These are phyloP conservation scores for Ormia ochracea DNA, from an alignment of 2,888 invertebrate species.

Conservation along the genomic window DNA sequence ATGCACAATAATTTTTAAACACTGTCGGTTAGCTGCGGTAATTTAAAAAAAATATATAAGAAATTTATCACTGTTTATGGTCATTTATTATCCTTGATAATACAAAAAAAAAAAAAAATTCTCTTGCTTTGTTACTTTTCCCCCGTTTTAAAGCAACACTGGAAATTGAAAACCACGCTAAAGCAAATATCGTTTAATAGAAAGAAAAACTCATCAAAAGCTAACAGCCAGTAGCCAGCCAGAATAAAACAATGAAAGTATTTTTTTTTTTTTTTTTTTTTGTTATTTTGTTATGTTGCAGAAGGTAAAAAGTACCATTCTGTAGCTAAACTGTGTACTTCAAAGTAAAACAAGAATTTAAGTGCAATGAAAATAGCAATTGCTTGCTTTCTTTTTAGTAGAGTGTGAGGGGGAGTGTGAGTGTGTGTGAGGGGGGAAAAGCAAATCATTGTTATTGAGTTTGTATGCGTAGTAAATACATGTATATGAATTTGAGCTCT, in stretches of 20 bases:
- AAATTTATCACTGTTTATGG: slow-evolving; percentile 16
- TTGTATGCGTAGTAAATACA: background rate
- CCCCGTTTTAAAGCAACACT: background rate
- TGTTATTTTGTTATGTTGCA: no score
- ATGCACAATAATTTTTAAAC: background rate
- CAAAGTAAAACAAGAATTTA: slow-evolving; percentile 15
- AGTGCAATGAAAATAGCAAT: slow-evolving; percentile 26
- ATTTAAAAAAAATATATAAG: background rate
- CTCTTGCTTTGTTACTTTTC: background rate
- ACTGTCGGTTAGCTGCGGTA: background rate
- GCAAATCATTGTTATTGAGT: slow-evolving; percentile 34
- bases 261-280: background rate
- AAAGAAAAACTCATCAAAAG: slow-evolving; percentile 13
- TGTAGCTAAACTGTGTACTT: slow-evolving; percentile 2
- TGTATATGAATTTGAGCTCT: background rate
- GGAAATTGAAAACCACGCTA: background rate
- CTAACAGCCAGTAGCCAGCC: slow-evolving; percentile 28
- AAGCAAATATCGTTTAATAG: background rate
- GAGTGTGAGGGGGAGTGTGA: slow-evolving; percentile 27
- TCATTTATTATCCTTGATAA: slow-evolving; percentile 43
- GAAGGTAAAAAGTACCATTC: background rate
- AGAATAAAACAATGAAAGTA: slow-evolving; percentile 35
- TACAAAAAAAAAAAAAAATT: slow-evolving; percentile 13
- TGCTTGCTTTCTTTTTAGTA: slow-evolving; percentile 5
- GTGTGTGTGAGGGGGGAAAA: slow-evolving; percentile 30